phyloP scores from a whole-genome alignment of 2,888 invertebrate genomes.

The Cosmorhoe ocellata region DNA sequence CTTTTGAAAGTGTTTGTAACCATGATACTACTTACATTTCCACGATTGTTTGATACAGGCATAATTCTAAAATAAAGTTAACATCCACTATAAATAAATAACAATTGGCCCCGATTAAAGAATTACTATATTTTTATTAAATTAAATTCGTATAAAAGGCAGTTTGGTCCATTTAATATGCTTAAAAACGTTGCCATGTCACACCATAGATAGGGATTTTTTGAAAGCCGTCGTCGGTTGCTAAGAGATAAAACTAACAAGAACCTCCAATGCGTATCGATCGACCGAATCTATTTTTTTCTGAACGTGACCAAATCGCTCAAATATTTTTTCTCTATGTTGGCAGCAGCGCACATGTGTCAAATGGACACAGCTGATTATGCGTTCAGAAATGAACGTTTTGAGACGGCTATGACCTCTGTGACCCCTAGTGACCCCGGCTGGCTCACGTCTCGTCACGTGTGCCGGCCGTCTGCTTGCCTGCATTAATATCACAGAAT shows the following conservation, averaged over 20 bases:
- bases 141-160: constrained; percentile 71
- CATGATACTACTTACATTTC: constrained; percentile 64
- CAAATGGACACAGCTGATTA: constrained; percentile 10
- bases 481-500: too few relatives aligned
- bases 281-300: neutral
- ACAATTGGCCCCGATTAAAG: constrained; percentile 61
- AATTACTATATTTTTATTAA: constrained; percentile 49
- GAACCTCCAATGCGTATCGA: neutral
- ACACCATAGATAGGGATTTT: constrained; percentile 8
- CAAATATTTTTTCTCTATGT: neutral
- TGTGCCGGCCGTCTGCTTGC: too few relatives aligned
- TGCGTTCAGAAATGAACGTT: constrained; percentile 1
- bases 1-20: constrained; percentile 12
- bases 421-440: constrained; percentile 1
- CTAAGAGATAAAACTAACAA: constrained; percentile 28
- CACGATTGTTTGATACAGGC: constrained; percentile 73
- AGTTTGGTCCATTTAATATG: constrained; percentile 65
- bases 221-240: constrained; percentile 52
- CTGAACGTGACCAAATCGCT: constrained; percentile 9
- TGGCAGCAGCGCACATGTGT: constrained; percentile 22
- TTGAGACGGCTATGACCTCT: neutral
- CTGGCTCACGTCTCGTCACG: too few relatives aligned
- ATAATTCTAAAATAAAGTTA: constrained; percentile 51
- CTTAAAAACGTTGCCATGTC: constrained; percentile 22
- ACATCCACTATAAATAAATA: constrained; percentile 44